These are phyloP conservation scores for Pluvianellus socialis DNA, from an alignment of 2,113 vertebrate genomes.

Conservation along the genomic window DNA sequence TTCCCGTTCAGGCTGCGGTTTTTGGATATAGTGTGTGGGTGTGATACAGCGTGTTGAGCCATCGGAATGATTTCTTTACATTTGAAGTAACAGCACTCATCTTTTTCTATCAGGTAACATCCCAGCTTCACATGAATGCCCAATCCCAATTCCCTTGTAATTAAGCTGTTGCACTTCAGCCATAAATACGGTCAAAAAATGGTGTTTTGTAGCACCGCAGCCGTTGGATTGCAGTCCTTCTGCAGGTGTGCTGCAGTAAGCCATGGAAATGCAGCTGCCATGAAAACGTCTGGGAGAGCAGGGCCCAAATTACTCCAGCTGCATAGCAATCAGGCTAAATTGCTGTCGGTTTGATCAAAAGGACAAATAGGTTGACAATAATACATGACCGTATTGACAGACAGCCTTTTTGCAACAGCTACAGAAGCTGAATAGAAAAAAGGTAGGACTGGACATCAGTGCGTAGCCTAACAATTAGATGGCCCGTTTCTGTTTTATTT, in stretches of 20 bases:
- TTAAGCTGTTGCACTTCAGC: not conserved
- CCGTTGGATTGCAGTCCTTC: not conserved
- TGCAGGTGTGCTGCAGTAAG: conserved; percentile 63
- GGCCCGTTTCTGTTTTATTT: conserved; percentile 35
- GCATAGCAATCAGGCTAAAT: conserved; percentile 37
- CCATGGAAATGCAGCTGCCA: conserved; percentile 55
- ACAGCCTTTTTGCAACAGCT: not conserved
- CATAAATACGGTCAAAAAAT: not conserved
- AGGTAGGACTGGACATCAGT: not conserved
- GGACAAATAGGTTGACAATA: conserved; percentile 25
- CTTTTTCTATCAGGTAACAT: not conserved
- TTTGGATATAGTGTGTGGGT: not conserved
- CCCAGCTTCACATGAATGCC: not conserved
- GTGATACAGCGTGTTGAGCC: fast-evolving
- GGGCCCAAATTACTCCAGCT: not conserved
- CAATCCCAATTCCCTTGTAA: not conserved
- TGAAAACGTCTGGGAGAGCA: not conserved
- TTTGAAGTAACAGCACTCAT: not conserved
- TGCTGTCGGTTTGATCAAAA: not conserved
- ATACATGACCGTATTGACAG: not conserved
- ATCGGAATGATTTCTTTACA: not conserved
- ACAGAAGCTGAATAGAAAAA: not conserved
- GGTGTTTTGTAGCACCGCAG: not conserved
- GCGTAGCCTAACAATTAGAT: not conserved
- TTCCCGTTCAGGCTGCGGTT: not conserved